Conservation (phyloP, 2,113 vertebrate genomes). For the Collichthys lucidus region DNA sequence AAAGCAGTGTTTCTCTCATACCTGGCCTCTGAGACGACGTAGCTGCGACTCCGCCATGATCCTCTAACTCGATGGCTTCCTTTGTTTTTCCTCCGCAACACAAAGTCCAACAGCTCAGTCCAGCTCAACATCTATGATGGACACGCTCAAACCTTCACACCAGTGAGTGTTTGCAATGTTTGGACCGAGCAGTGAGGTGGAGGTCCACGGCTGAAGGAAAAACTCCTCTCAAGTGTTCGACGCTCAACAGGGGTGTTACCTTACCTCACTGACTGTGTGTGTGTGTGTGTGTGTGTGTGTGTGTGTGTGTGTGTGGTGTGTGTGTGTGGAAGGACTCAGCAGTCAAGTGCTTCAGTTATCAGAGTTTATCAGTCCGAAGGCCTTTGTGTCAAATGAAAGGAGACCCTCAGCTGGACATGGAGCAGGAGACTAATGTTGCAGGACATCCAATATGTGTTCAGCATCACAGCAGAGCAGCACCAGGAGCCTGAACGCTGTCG, state of each 20-base stretch:
- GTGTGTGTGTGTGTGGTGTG: conserved; percentile 3
- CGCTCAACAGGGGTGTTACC: conserved; percentile 8
- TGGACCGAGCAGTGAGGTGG: background rate
- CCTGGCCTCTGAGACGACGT: conserved; percentile 76
- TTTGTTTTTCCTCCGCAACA: conserved; percentile 63
- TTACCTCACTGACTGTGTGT: conserved; percentile 18
- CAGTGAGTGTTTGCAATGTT: background rate
- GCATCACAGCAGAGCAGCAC: no score
- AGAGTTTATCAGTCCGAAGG: conserved; percentile 17
- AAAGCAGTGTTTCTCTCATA: conserved; percentile 35
- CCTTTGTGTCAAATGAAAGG: conserved; percentile 48
- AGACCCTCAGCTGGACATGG: background rate
- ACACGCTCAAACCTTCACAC: background rate
- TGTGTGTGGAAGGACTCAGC: background rate
- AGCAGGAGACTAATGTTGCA: background rate
- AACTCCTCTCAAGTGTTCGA: conserved; percentile 7
- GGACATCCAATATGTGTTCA: background rate
- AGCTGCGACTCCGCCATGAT: conserved; percentile 78
- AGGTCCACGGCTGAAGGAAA: conserved; percentile 27
- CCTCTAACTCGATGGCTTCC: conserved; percentile 51
- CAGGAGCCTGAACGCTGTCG: no score
- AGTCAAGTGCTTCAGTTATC: conserved; percentile 15
- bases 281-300: conserved; percentile 13
- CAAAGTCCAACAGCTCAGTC: conserved; percentile 74
- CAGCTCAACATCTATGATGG: conserved; percentile 69